Conservation (phyloP, 2,888 invertebrate genomes). For the Drosophila recens region DNA sequence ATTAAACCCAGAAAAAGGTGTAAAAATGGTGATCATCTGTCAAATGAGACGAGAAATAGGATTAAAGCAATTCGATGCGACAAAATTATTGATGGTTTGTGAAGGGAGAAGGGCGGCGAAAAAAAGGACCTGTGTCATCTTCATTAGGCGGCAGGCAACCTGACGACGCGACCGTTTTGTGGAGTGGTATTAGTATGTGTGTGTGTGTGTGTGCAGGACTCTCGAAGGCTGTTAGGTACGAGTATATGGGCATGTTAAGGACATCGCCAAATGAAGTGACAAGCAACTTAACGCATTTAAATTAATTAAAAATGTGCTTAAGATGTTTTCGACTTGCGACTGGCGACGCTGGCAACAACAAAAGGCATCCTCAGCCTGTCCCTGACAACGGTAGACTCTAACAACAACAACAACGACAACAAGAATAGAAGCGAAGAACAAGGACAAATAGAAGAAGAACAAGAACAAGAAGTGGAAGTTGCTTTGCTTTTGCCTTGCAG, state of each 20-base stretch:
- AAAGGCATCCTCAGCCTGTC: constrained; percentile 45
- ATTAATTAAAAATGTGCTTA: constrained; percentile 80
- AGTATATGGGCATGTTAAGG: constrained; percentile 53
- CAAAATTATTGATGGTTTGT: constrained; percentile 31
- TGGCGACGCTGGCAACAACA: constrained; percentile 63
- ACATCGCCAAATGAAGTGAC: constrained; percentile 77
- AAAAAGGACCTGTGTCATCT: constrained; percentile 30
- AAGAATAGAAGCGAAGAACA: constrained; percentile 22
- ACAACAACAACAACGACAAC: constrained; percentile 15
- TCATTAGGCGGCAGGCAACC: constrained; percentile 38
- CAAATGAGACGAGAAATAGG: constrained; percentile 28
- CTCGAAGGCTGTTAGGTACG: constrained; percentile 11
- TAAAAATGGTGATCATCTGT: constrained; percentile 3
- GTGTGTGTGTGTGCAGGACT: constrained; percentile 6
- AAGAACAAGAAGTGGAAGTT: constrained; percentile 15
- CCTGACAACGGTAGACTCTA: constrained; percentile 61
- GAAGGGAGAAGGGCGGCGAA: background rate
- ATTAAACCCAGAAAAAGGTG: background rate
- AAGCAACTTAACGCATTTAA: constrained; percentile 81
- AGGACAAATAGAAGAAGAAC: constrained; percentile 30
- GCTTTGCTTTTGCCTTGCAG: constrained; percentile 52
- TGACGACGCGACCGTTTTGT: constrained; percentile 22
- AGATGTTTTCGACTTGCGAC: constrained; percentile 71
- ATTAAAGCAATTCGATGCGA: constrained; percentile 43
- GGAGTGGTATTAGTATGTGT: constrained; percentile 3